phyloP scores from a whole-genome alignment of 2,888 invertebrate genomes.

The Leptinotarsa haldemani region DNA sequence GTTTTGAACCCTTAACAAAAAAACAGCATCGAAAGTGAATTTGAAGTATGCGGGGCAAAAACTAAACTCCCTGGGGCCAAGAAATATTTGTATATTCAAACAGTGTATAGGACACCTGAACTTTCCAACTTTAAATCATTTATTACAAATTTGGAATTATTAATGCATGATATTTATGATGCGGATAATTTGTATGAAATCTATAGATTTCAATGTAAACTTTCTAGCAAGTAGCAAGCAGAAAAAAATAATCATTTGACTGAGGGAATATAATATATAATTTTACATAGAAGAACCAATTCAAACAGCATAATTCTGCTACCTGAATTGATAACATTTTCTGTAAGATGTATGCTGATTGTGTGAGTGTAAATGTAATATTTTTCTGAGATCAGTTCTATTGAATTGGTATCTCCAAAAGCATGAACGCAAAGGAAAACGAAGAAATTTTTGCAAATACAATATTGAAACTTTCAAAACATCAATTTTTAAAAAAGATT shows the following conservation, averaged over 20 bases:
- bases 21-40: slow-evolving; percentile 21
- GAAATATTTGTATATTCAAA: slow-evolving; percentile 21
- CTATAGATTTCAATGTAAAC: slow-evolving; percentile 19
- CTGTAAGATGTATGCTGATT: too few relatives aligned
- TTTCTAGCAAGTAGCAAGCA: slow-evolving; percentile 21
- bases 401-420: slow-evolving; percentile 14
- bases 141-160: slow-evolving; percentile 20
- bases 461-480: slow-evolving; percentile 22
- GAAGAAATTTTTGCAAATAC: slow-evolving; percentile 17
- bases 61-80: slow-evolving; percentile 17
- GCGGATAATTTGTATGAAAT: slow-evolving; percentile 18
- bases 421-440: slow-evolving; percentile 12
- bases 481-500: slow-evolving; percentile 15
- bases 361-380: slow-evolving; percentile 19
- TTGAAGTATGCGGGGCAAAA: slow-evolving; percentile 22
- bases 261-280: slow-evolving; percentile 21
- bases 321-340: too few relatives aligned
- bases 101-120: slow-evolving; percentile 21
- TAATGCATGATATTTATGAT: slow-evolving; percentile 19
- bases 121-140: slow-evolving; percentile 23
- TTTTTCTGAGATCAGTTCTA: slow-evolving; percentile 19
- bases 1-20: slow-evolving; percentile 21
- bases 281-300: slow-evolving; percentile 20
- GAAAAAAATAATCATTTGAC: slow-evolving; percentile 20
- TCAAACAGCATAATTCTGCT: too few relatives aligned